Percentiles rank a stretch among this genome's conserved stretches.
phyloP scores from a whole-genome alignment of 2,113 vertebrate genomes.

The Chrysochloris asiatica region DNA sequence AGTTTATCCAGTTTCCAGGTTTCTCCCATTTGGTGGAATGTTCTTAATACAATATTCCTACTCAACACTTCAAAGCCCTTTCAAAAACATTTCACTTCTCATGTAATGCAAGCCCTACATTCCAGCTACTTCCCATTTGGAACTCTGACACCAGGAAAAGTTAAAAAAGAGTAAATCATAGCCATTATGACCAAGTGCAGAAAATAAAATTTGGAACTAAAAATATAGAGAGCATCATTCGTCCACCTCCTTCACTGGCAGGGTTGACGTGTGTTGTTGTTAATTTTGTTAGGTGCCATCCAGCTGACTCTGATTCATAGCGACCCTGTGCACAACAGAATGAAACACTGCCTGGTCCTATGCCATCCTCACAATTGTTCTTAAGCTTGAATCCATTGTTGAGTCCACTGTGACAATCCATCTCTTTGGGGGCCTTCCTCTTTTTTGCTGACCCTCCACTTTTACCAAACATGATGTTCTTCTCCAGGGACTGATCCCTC shows the following conservation, averaged over 20 bases:
- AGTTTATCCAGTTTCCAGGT: conserved; percentile 59
- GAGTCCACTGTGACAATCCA: too few relatives aligned
- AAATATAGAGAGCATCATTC: neutral
- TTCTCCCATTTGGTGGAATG: conserved; percentile 71
- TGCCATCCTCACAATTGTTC: too few relatives aligned
- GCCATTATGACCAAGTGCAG: neutral
- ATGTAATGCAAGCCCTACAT: conserved; percentile 49
- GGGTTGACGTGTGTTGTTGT: conserved; percentile 2
- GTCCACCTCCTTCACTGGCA: neutral
- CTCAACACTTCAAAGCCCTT: conserved; percentile 78
- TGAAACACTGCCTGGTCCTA: too few relatives aligned
- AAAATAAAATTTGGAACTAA: conserved; percentile 36
- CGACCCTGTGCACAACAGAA: too few relatives aligned
- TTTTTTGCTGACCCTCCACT: too few relatives aligned
- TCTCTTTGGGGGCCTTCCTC: too few relatives aligned
- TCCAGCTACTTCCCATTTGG: conserved; percentile 39
- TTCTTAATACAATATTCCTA: conserved; percentile 71
- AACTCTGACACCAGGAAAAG: conserved; percentile 2
- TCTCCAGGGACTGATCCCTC: too few relatives aligned
- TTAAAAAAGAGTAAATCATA: conserved; percentile 44
- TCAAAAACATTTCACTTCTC: conserved; percentile 72
- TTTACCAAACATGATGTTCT: too few relatives aligned
- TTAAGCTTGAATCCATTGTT: too few relatives aligned
- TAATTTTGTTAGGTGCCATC: too few relatives aligned
- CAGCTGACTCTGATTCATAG: too few relatives aligned